phyloP scores from a whole-genome alignment of 2,797 vertebrate species.

The Brachyalestes nurse region DNA sequence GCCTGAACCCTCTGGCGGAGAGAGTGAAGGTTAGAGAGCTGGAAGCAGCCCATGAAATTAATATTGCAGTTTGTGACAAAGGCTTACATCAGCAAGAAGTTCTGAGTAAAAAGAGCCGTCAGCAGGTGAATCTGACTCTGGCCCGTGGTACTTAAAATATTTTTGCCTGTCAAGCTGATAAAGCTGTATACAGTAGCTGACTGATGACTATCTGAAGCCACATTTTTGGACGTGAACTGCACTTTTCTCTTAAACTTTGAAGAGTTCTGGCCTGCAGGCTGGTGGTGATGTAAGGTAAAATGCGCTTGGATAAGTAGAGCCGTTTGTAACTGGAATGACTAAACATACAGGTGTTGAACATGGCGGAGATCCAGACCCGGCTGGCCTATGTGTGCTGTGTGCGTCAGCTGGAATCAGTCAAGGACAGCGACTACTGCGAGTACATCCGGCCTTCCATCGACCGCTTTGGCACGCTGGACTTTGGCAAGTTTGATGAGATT shows the following conservation, averaged over 20 bases:
- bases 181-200: neutral
- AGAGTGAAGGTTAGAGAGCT: constrained; percentile 85
- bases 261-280: neutral
- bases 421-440: constrained; percentile 91
- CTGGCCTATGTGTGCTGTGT: constrained; percentile 96
- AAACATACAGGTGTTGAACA: constrained; percentile 87
- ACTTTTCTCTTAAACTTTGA: neutral
- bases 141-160: constrained; percentile 6
- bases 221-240: neutral
- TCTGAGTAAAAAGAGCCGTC: neutral
- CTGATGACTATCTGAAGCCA: neutral
- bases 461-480: constrained; percentile 90
- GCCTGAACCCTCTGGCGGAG: constrained; percentile 88
- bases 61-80: neutral
- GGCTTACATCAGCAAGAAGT: neutral
- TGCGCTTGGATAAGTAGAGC: neutral
- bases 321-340: neutral
- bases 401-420: constrained; percentile 90
- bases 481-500: constrained; percentile 93
- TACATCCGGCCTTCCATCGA: constrained; percentile 92
- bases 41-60: neutral
- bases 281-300: neutral
- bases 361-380: constrained; percentile 95
- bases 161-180: neutral
- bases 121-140: constrained; percentile 6